Base-by-base conservation (phyloP, 2,797 vertebrate species). In the Paratrypauchen microcephalus region DNA sequence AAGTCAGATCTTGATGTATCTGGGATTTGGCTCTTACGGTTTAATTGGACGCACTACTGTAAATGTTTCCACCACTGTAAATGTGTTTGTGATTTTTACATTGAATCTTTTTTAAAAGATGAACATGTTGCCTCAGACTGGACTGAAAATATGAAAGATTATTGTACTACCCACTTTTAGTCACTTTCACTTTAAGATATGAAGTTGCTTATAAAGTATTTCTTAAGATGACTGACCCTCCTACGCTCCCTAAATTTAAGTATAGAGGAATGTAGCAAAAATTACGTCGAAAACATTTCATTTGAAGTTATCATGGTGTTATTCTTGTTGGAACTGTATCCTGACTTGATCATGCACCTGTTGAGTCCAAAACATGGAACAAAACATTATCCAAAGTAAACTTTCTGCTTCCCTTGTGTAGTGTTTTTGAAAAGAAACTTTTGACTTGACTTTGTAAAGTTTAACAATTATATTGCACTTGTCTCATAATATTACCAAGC, bases 201-300 rank as follows among this genome's bases (percentile, higher is more conserved):
- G 84, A 89, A 88, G 85, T 89, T 86, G 73, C 66, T 79, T 84
- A 84, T 88, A 77, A 87, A 89, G 74, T 86, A 82, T 90, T 89
- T 91, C 86, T 81, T 28, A 80, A 88, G 79, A 86, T 74, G 83
- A 82, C 87, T 81, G 85, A 85, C 78, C 83, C 77, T 84, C 77
- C 87, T 88, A 89, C 83, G 70, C 85, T 88, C 84, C 79, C 83
- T 74, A 83, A 85, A 88, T 91, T 90, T 88, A 84, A 87, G 72
- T 74, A 79, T 87, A 85, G 74, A 89, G 88, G 89, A 90, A 90
- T 92, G 91, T 91, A 91, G 91, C 88, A 85, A 80, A 76, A 21
- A 84, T 85, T 59, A 80, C 74, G 72, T 76, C 70, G 90, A 92
- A 92, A 91, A 89, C 92, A 92, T 87, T 76, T 88, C 78, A 83